phyloP scores from a whole-genome alignment of 2,888 invertebrate species.

The Pachymerium ferrugineum region DNA sequence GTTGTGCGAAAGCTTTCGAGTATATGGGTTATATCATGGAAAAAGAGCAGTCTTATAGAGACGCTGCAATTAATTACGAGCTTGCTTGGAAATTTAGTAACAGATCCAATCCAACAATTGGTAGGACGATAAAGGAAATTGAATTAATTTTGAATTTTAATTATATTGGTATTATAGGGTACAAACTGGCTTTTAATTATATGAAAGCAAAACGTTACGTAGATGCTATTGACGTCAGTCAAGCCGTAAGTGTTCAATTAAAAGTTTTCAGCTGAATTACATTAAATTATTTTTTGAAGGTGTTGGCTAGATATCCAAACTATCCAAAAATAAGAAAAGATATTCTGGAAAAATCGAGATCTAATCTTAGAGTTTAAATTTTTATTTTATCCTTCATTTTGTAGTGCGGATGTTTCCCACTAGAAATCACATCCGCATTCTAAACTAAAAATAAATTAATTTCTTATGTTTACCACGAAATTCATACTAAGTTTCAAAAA shows the following conservation, averaged over 20 bases:
- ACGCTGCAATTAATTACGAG: conserved; percentile 75
- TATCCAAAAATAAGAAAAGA: conserved; percentile 89
- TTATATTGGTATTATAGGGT: conserved; percentile 53
- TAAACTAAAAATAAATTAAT: too few relatives aligned
- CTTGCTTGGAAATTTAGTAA: conserved; percentile 81
- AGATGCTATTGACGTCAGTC: conserved; percentile 85
- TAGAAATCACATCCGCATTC: neutral
- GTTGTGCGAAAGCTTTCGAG: conserved; percentile 86
- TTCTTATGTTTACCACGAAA: too few relatives aligned
- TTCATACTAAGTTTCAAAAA: too few relatives aligned
- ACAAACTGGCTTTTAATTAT: conserved; percentile 84
- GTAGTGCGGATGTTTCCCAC: neutral
- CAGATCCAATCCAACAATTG: conserved; percentile 73
- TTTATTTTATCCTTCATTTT: neutral
- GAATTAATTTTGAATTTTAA: neutral
- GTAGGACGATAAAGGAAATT: conserved; percentile 42
- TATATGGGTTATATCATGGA: conserved; percentile 78
- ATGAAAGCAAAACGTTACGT: conserved; percentile 83
- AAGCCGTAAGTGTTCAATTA: conserved; percentile 50
- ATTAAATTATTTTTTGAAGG: conserved; percentile 48
- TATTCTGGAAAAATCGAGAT: conserved; percentile 73
- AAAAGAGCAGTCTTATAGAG: conserved; percentile 83
- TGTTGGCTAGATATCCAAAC: conserved; percentile 72
- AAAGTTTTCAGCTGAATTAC: neutral
- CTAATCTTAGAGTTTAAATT: conserved; percentile 46